Evolutionary conservation across 1,140 invertebrate genomes (phyloP).

Genomic region (Macrobrachium nipponense): DNA sequence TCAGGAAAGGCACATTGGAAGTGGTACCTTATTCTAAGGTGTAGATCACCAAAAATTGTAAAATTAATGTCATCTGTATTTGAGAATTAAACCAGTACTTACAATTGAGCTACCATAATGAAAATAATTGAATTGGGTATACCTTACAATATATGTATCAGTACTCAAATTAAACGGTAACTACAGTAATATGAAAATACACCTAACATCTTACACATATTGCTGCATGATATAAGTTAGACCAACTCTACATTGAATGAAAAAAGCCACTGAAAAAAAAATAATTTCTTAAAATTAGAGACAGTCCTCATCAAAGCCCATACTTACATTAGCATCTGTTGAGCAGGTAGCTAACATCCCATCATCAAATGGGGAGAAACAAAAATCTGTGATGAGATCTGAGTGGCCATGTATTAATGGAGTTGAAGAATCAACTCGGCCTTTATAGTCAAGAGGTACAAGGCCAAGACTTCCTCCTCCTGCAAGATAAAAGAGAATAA

Average conservation of each 20-base stretch:
- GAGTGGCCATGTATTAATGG: slow-evolving; percentile 78
- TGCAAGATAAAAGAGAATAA: background rate
- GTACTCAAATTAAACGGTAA: too few species aligned
- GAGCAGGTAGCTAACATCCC: slow-evolving; percentile 89
- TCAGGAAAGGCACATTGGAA: too few species aligned
- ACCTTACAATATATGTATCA: too few species aligned
- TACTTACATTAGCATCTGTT: slow-evolving; percentile 84
- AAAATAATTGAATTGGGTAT: too few species aligned
- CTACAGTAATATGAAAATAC: too few species aligned
- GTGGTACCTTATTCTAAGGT: too few species aligned
- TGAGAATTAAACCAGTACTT: too few species aligned
- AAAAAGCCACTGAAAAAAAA: background rate
- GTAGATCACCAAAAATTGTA: too few species aligned
- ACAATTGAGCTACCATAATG: too few species aligned
- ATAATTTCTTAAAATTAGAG: background rate
- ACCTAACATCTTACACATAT: too few species aligned
- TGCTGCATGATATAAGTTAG: too few species aligned
- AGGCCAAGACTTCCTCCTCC: slow-evolving; percentile 86
- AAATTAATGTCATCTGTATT: too few species aligned
- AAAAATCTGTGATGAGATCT: slow-evolving; percentile 93
- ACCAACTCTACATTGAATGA: background rate
- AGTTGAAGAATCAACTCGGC: slow-evolving; percentile 83
- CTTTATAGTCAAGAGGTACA: slow-evolving; percentile 85
- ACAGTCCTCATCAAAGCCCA: background rate
- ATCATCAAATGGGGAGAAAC: slow-evolving; percentile 95